Evolutionary conservation across 1,140 invertebrate species (phyloP).

Genomic region (Calliphora vicina): DNA sequence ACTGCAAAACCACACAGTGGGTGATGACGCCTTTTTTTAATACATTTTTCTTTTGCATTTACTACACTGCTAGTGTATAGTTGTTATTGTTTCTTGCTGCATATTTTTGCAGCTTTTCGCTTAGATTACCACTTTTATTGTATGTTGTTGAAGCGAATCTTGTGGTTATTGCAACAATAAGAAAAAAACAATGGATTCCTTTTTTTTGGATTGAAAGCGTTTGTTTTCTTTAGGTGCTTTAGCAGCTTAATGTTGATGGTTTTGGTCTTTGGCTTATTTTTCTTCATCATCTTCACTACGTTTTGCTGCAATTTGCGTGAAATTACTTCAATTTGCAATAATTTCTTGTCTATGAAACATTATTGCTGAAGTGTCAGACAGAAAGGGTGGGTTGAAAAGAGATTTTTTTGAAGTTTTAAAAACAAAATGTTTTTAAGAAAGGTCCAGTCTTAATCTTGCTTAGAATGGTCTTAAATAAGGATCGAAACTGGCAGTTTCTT

Average conservation of each 20-base stretch:
- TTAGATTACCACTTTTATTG: neutral
- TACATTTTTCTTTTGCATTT: neutral
- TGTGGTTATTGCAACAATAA: neutral
- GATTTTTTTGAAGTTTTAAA: too few species aligned
- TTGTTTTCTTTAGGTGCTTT: neutral
- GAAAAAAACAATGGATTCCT: neutral
- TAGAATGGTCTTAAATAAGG: too few species aligned
- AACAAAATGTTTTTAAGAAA: too few species aligned
- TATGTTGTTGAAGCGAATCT: neutral
- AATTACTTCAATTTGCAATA: slow-evolving; percentile 32
- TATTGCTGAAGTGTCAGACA: neutral
- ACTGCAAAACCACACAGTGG: slow-evolving; percentile 21
- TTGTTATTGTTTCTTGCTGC: neutral
- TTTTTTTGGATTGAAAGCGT: neutral
- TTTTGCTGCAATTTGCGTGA: slow-evolving; percentile 22
- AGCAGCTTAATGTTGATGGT: neutral
- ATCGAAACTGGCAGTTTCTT: too few species aligned
- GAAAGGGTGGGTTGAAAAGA: too few species aligned
- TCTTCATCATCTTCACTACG: neutral
- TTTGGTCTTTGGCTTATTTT: neutral
- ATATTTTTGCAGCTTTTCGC: neutral
- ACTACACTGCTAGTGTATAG: too few species aligned
- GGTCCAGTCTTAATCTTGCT: too few species aligned
- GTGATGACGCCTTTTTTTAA: slow-evolving; percentile 5
- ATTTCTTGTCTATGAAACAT: slow-evolving; percentile 6